Evolutionary conservation across 2,797 vertebrate genomes (phyloP), one percentile per base, ranked within the genome.

Genomic region (Tarsius wallacei): DNA sequence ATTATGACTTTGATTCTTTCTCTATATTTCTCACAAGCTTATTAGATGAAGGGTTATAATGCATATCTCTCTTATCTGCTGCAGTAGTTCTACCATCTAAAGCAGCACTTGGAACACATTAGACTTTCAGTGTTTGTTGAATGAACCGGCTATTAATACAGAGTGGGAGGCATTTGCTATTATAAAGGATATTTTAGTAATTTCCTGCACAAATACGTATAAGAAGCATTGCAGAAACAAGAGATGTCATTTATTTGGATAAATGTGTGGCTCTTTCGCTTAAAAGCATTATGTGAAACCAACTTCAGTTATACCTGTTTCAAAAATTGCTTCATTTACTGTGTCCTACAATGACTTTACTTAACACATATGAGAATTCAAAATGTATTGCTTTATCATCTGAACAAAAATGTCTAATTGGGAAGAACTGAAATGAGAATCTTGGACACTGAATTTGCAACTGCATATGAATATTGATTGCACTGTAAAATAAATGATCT

Each of bases 331-430:
- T 93, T 93, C 71, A 13, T 95, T 84, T 91, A 63, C 15, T 76
- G 87, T 94, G 59, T 33, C 2, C 28, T 66, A 17, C 63, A 96
- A 91, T 55, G 64, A 77, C 13, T 78, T 91, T 86, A 53, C 63
- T 77, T 64, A 91, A 82, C 90, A 31, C 4, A 63, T 59, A 63
- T 64, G 53, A 89, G 68, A 4, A 51, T 90, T 63, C 57, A 51
- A 89, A 83, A 80, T 90, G 7, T 36, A 76, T 49, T 26, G 28
- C 13, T 61, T 93, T 97, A 74, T 36, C 59, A 53, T 33, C 59
- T 47, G 93, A 94, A 71, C 47, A 85, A 76, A 97, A 96, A 95
- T 42, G 17, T 85, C 17, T 84, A 55, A 97, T 96, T 96, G 93
- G 19, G 36, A 96, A 87, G 10, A 33, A 71, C 12, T 49, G 5